These are phyloP conservation scores for Ceratoteleas bidentatus DNA, from an alignment of 1,140 invertebrate species.

Conservation along the genomic window DNA sequence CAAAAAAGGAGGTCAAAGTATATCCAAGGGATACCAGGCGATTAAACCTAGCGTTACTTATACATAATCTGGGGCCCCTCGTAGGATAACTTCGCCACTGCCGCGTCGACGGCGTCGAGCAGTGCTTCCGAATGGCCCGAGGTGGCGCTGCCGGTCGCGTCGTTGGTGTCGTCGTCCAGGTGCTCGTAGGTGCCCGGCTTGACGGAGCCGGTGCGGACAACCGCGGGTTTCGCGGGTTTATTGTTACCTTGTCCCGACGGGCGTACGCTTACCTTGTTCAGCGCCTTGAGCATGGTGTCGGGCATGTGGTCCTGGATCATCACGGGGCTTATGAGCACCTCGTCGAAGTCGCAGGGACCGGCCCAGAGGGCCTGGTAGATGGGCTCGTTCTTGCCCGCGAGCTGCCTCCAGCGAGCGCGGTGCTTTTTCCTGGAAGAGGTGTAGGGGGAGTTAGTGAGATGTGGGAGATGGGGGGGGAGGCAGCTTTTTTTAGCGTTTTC, in stretches of 20 bases:
- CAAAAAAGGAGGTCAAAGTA: too few relatives aligned
- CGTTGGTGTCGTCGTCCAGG: conserved; percentile 71
- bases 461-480: too few relatives aligned
- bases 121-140: conserved; percentile 1
- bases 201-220: conserved; percentile 70
- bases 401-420: conserved; percentile 78
- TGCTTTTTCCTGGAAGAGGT: conserved; percentile 40
- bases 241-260: too few relatives aligned
- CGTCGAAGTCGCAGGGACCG: conserved; percentile 92
- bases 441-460: too few relatives aligned
- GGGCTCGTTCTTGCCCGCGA: conserved; percentile 87
- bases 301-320: conserved; percentile 98
- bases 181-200: conserved; percentile 75
- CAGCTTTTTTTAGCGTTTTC: too few relatives aligned
- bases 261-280: conserved; percentile 88
- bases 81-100: background rate
- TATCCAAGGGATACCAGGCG: too few relatives aligned
- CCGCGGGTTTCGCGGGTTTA: conserved; percentile 31
- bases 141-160: conserved; percentile 1
- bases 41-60: too few relatives aligned
- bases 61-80: too few relatives aligned
- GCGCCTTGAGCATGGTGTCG: conserved; percentile 91
- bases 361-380: conserved; percentile 96
- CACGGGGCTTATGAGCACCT: conserved; percentile 94
- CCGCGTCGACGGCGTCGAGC: conserved; percentile 12